Evolutionary conservation across 2,113 vertebrate genomes (phyloP).

Genomic region (Phylloscopus trochiloides): DNA sequence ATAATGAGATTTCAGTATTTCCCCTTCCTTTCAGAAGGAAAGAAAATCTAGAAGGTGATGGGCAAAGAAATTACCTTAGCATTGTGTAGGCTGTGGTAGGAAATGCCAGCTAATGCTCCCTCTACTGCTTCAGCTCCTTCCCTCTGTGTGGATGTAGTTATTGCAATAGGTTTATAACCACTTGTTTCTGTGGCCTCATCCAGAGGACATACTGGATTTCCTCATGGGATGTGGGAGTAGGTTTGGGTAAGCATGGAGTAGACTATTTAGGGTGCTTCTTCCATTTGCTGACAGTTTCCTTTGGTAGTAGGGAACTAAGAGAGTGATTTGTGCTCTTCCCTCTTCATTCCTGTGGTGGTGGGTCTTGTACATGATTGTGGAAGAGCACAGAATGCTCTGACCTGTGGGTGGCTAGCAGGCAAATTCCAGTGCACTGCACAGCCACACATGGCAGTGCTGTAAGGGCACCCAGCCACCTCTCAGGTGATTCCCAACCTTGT

Average conservation of each 20-base stretch:
- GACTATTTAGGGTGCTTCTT: not conserved
- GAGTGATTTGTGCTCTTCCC: not conserved
- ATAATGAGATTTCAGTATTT: not conserved
- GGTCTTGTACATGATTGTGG: not conserved
- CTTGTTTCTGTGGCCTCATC: not conserved
- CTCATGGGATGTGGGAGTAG: not conserved
- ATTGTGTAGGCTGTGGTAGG: fast-evolving
- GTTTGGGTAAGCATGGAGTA: not conserved
- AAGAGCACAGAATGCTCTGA: not conserved
- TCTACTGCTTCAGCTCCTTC: not conserved
- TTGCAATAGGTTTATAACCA: not conserved
- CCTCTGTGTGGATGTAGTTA: not conserved
- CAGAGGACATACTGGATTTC: not conserved
- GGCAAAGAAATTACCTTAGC: not conserved
- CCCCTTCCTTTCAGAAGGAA: not conserved
- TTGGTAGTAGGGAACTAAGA: not conserved
- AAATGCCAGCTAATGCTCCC: not conserved
- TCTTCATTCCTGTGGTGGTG: not conserved
- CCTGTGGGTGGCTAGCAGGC: not conserved
- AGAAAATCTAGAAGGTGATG: not conserved
- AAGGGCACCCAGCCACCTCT: not conserved
- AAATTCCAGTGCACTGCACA: not conserved
- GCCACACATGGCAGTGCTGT: not conserved
- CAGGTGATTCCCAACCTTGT: not conserved
- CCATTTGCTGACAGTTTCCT: not conserved